Evolutionary conservation across 2,797 vertebrate genomes (phyloP), one percentile per base, ranked within the genome.

Genomic region (Dendrocincla fuliginosa): DNA sequence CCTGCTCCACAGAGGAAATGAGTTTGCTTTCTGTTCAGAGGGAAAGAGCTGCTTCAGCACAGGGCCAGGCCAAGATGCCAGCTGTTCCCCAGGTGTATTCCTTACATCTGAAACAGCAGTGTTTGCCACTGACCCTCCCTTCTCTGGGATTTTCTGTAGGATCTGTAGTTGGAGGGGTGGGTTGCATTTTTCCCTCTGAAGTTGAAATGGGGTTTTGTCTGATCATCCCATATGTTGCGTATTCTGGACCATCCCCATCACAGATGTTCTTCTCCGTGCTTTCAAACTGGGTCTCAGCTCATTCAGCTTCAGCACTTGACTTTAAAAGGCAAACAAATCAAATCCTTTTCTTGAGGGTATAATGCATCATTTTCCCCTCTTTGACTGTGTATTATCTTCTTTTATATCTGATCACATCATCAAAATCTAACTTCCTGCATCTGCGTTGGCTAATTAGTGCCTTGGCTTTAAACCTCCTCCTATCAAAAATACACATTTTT

Each of bases 271-370:
- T 79, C 87, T 63, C 23, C 67, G 16, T 22, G 20, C 70, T 41
- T 32, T 64, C 49, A 53, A 87, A 42, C 24, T n/a, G 44, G 71
- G 19, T 78, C 95, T 57, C 35, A 39, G 89, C 41, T 61, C 80
- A 24, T 90, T 91, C 37, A 15, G 92, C 90, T 92, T 90, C 85
- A 53, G 68, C 70, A 64, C 76, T 87, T 88, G 95, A 90, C 93
- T 96, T 94, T 89, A 61, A 68, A 90, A 96, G 83, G 76, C 94
- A 91, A 95, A 95, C 94, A 97, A 98, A 97, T 97, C 97, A 98
- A 96, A 84, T 65, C 71, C 93, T 86, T 97, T 98, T 97, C 97
- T 97, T 93, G 60, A 68, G 90, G 92, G 78, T 92, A 98, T 89
- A 97, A 98, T 97, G 76, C 93, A 77, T 97, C 96, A 90, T 97